phyloP scores from a whole-genome alignment of 2,113 vertebrate genomes.

The Propithecus coquereli region DNA sequence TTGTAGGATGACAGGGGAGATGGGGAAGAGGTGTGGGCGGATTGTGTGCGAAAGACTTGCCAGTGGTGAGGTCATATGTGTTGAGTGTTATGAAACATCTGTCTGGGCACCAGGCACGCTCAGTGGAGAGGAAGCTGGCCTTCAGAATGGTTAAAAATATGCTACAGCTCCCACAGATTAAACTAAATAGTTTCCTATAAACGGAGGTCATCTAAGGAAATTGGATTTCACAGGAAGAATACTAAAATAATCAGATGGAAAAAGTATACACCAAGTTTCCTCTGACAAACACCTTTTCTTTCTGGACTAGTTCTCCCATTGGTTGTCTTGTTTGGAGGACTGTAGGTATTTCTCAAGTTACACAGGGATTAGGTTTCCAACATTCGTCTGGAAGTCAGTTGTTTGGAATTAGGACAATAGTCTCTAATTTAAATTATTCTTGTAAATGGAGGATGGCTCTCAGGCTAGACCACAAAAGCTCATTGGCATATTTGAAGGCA shows the following conservation, averaged over 20 bases:
- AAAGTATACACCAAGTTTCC: conserved; percentile 44
- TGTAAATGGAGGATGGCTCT: conserved; percentile 19
- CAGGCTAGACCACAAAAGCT: conserved; percentile 23
- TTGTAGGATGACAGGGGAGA: conserved; percentile 25
- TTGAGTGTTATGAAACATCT: conserved; percentile 69
- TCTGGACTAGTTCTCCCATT: neutral
- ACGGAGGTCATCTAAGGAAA: conserved; percentile 69
- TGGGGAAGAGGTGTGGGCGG: conserved; percentile 31
- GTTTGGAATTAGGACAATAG: conserved; percentile 30
- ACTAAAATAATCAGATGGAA: conserved; percentile 60
- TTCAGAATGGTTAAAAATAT: conserved; percentile 60
- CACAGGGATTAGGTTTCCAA: conserved; percentile 24
- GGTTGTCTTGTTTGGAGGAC: conserved; percentile 34
- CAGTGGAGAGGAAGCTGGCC: conserved; percentile 47
- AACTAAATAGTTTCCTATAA: conserved; percentile 70
- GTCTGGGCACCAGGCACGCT: conserved; percentile 63
- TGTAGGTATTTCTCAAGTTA: conserved; percentile 52
- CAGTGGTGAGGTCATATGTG: conserved; percentile 70
- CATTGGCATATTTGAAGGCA: neutral
- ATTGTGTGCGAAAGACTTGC: conserved; percentile 41
- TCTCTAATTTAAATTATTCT: conserved; percentile 39
- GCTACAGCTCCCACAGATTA: conserved; percentile 59
- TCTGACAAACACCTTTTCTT: conserved; percentile 46
- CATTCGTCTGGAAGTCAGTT: conserved; percentile 46
- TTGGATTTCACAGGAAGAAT: conserved; percentile 57